phyloP scores from a whole-genome alignment of 2,113 vertebrate genomes.

The Shinisaurus crocodilurus region DNA sequence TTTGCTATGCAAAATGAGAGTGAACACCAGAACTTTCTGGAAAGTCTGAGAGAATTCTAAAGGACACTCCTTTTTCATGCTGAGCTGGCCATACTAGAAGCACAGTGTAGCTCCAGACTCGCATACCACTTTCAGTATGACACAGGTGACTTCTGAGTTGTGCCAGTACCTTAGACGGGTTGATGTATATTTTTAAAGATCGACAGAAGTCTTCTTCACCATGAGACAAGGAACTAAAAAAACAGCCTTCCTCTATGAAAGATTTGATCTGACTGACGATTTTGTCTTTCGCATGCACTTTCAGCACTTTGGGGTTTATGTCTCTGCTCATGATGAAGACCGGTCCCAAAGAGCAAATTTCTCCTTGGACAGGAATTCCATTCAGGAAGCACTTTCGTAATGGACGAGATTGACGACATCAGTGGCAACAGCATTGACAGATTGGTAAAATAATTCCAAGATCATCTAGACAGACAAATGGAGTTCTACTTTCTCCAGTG shows the following conservation, averaged over 20 bases:
- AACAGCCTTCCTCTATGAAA: not conserved
- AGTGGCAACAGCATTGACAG: not conserved
- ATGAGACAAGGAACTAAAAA: not conserved
- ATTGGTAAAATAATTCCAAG: not conserved
- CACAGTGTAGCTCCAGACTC: not conserved
- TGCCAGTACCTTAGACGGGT: not conserved
- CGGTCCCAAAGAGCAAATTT: not conserved
- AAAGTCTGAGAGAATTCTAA: not conserved
- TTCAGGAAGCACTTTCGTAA: not conserved
- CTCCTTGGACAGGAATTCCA: not conserved
- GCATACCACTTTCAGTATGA: not conserved
- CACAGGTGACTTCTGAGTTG: not conserved
- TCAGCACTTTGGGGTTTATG: not conserved
- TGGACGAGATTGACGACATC: not conserved
- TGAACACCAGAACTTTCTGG: not conserved
- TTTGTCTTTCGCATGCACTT: not conserved
- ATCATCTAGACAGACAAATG: not conserved
- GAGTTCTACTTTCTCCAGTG: not conserved
- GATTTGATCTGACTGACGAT: not conserved
- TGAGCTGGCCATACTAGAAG: not conserved
- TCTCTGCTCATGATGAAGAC: not conserved
- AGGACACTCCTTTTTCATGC: not conserved
- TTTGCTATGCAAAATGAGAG: not conserved
- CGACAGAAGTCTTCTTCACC: not conserved
- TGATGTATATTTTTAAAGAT: not conserved